Evolutionary conservation across 2,888 invertebrate genomes (phyloP), one percentile per base, ranked within the genome.

Genomic region (Spodoptera littoralis): DNA sequence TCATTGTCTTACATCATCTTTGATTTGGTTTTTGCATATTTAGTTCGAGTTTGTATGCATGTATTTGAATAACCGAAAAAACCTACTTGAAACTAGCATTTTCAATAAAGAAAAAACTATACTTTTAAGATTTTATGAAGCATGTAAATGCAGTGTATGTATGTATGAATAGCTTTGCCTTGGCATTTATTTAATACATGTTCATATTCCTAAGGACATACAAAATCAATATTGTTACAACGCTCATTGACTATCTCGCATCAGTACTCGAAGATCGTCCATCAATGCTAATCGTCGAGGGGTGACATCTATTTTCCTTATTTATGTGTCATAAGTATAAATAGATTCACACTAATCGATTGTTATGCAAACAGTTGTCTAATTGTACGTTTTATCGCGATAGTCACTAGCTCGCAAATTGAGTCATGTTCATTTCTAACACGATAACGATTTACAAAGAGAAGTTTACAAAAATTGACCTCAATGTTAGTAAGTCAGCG

Each of bases 201-300:
- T 48, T 48, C 43, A 60, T 45, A 48, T 52, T 44, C 12, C 8
- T 52, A 13, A 68, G 60, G 18, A 60, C 47, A n/a, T 60, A 12
- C 48, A 36, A 42, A 52, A 69, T 54, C 53, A 67, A 67, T 70
- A 67, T 51, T 70, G 36, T 50, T 62, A 41, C 41, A 65, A 30
- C 52, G 43, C 56, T 42, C 47, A 51, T 41, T 51, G 13, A 11
- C 51, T 59, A 9, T 24, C 11, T 22, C 4, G 47, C 42, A 11
- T 36, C 36, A 36, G 36, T 9, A 46, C 11, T 47, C 18, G 36
- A 48, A 24, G 24, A 47, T 18, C 43, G 43, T n/a, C 41, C 45
- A 22, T 30, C 49, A 47, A 11, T 11, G 24, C 43, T 56, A 49
- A 66, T 70, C 12, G 53, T 60, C 47, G 54, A 57, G 73, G 60